Evolutionary conservation across 1,140 invertebrate genomes (phyloP).

Genomic region (Berghia stephanieae): DNA sequence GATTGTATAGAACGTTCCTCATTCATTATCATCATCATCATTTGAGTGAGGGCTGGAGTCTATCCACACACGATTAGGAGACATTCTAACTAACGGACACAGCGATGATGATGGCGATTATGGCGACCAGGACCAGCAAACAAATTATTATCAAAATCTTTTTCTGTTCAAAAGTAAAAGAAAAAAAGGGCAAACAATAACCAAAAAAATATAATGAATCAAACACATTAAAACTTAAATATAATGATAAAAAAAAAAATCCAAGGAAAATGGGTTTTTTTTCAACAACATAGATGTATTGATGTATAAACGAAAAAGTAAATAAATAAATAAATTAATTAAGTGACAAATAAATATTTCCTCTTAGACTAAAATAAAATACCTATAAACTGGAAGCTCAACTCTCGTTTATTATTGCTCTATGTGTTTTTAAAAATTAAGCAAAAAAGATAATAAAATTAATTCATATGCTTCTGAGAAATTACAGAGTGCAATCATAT

Average conservation of each 20-base stretch:
- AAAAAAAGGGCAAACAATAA: conserved; percentile 8
- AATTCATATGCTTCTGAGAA: too few relatives aligned
- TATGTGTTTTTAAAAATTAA: too few relatives aligned
- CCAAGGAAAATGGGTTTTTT: background rate
- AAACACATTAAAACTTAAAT: conserved; percentile 9
- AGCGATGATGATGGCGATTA: conserved; percentile 44
- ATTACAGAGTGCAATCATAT: too few relatives aligned
- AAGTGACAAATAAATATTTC: too few relatives aligned
- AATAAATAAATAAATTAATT: background rate
- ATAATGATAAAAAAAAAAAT: conserved; percentile 13
- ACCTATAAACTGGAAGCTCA: too few relatives aligned
- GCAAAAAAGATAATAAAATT: too few relatives aligned
- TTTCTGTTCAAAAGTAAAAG: conserved; percentile 55
- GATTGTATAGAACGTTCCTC: too few relatives aligned
- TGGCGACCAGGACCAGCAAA: conserved; percentile 50
- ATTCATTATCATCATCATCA: too few relatives aligned
- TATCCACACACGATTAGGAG: too few relatives aligned
- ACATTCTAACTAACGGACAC: background rate
- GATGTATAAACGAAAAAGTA: background rate
- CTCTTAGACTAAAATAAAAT: too few relatives aligned
- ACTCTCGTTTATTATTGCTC: too few relatives aligned
- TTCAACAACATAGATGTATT: background rate
- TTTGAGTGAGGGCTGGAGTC: too few relatives aligned
- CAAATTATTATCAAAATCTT: conserved; percentile 61
- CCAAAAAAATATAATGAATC: background rate